Conservation (phyloP, 2,113 vertebrate species). For the Azemiops feae region DNA sequence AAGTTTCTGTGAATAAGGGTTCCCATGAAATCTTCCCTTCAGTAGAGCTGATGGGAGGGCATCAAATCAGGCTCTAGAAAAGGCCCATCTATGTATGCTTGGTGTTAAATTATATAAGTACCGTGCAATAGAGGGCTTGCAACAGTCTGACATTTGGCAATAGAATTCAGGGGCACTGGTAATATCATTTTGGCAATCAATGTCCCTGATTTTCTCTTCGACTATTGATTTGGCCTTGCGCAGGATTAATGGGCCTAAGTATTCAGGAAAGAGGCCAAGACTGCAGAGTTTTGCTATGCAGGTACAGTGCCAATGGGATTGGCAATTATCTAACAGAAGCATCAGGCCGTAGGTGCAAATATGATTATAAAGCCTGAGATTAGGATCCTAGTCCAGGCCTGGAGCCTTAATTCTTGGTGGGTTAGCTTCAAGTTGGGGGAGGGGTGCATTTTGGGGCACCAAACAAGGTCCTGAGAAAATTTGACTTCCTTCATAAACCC, state of each 20-base stretch:
- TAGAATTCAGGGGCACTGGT: too few species aligned
- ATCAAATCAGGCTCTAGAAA: too few species aligned
- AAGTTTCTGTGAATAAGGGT: too few species aligned
- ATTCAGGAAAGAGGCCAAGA: background rate
- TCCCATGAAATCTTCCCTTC: too few species aligned
- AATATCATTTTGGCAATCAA: too few species aligned
- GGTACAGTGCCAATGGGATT: background rate
- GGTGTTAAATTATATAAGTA: too few species aligned
- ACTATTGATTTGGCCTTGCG: background rate
- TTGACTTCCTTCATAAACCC: background rate
- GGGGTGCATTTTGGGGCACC: background rate
- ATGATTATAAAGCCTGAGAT: background rate
- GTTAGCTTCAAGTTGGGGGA: background rate
- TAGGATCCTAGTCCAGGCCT: background rate
- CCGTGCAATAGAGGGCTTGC: too few species aligned
- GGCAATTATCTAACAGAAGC: background rate
- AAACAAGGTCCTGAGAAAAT: background rate
- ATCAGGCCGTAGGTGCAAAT: background rate
- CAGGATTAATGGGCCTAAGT: background rate
- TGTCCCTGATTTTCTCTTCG: background rate
- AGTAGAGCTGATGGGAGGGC: too few species aligned
- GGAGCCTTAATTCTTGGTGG: background rate
- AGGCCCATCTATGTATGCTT: too few species aligned
- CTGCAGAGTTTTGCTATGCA: background rate
- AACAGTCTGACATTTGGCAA: too few species aligned